Percentiles rank a stretch among this genome's conserved stretches.
Conservation (phyloP, 1,140 invertebrate species). For the Micrasema minimum region DNA sequence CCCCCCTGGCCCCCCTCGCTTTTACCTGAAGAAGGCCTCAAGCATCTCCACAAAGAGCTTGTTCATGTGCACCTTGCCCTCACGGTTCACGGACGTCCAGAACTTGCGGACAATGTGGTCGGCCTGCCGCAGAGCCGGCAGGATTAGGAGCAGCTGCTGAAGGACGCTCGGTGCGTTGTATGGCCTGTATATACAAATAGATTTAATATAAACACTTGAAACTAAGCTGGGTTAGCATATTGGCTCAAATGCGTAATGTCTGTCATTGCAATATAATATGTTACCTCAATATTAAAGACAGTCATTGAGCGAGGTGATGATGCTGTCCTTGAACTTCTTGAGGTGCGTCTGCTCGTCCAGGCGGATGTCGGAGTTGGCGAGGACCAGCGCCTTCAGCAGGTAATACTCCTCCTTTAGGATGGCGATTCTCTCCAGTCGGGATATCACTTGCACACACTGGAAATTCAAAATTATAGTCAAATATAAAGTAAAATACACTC, state of each 20-base stretch:
- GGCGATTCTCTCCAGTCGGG: slow-evolving; percentile 84
- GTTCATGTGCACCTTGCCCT: slow-evolving; percentile 92
- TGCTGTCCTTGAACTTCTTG: slow-evolving; percentile 87
- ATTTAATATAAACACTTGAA: no score
- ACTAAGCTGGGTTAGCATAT: background rate
- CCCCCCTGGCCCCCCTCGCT: slow-evolving; percentile 43
- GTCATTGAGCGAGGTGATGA: slow-evolving; percentile 87
- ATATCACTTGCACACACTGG: slow-evolving; percentile 85
- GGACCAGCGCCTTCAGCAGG: slow-evolving; percentile 89
- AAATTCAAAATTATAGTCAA: slow-evolving; percentile 1
- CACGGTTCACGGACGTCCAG: slow-evolving; percentile 89
- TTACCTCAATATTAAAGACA: slow-evolving; percentile 85
- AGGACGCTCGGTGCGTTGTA: slow-evolving; percentile 75
- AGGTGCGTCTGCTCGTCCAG: slow-evolving; percentile 87
- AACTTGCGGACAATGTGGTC: slow-evolving; percentile 89
- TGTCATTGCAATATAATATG: background rate
- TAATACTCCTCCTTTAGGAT: slow-evolving; percentile 92
- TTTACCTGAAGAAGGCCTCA: slow-evolving; percentile 76
- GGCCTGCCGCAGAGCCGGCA: slow-evolving; percentile 89
- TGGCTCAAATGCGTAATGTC: no score
- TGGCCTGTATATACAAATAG: slow-evolving; percentile 67
- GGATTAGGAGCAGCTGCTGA: slow-evolving; percentile 87
- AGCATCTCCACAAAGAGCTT: slow-evolving; percentile 98
- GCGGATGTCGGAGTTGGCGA: slow-evolving; percentile 91
- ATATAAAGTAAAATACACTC: no score